Base-by-base conservation (phyloP, 2,113 vertebrate genomes). In the Sylvia atricapilla region DNA sequence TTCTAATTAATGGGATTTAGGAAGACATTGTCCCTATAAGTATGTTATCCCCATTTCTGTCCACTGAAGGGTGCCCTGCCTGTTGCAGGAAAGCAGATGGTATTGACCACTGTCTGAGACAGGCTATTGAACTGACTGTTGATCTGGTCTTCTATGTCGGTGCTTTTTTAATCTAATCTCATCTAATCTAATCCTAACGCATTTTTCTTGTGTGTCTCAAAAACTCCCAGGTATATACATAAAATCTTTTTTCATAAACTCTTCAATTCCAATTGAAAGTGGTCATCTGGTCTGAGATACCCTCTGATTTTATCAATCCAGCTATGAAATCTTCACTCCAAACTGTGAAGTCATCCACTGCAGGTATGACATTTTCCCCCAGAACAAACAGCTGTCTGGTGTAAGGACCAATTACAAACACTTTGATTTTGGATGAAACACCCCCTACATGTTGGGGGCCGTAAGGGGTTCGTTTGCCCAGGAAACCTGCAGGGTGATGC, bases 1-100 rank as follows among this genome's bases (percentile, higher is more conserved):
- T 91, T 94, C 89, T 94, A 96, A 96, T 96, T 94, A 96, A 89
- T 53, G 56, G 31, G 49, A 43, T 78, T 95, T 96, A 92, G 74
- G 64, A 89, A 79, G 53, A 68, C 30, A 49, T 58, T 76, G 77
- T 87, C 91, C 91, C 91, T 90, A 87, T 50, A 74, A 66, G 74
- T 39, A 49, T 79, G 75, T 94, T 95, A 95, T 95, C 70, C 83
- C 53, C 70, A 73, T 15, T 76, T 78, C 87, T 96, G 53, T 30
- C 80, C 53, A 84, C 18, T 93, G 87, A 95, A 94, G 87, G 69
- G 44, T 93, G 46, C n/a, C 67, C 35, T 89, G 74, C 28, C n/a
- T 66, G 25, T 83, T 85, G 49, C 84, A 73, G 70, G 55, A 37
- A 27, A 93, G 70, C 44, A 67, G 60, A 44, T 75, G 53, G 8